Evolutionary conservation across 2,113 vertebrate species (phyloP).

Genomic region (Rhynchopsitta pachyrhyncha): DNA sequence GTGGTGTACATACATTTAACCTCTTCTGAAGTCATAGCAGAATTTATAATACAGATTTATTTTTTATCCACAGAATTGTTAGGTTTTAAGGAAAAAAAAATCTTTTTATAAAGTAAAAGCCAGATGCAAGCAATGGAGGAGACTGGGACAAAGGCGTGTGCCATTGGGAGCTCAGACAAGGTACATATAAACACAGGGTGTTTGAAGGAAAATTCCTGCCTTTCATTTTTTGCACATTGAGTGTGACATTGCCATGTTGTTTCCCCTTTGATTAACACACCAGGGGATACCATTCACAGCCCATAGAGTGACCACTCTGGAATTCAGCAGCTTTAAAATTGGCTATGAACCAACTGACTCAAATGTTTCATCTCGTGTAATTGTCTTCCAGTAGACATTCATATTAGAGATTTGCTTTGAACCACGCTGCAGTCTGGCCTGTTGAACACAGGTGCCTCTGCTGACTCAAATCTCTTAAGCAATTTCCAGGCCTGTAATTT

Average conservation of each 20-base stretch:
- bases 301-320: background rate
- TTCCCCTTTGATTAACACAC: background rate
- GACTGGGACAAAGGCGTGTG: background rate
- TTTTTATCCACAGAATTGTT: background rate
- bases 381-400: background rate
- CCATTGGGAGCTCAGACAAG: background rate
- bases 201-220: background rate
- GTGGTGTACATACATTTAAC: background rate
- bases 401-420: background rate
- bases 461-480: background rate
- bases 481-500: background rate
- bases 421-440: background rate
- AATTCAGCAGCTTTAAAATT: background rate
- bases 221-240: fast-evolving
- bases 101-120: background rate
- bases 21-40: background rate
- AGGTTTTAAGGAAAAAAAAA: background rate
- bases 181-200: background rate
- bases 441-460: background rate
- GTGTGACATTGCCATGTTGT: background rate
- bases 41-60: background rate
- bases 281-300: background rate
- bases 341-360: background rate
- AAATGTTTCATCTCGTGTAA: background rate
- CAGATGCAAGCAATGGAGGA: background rate